Conservation (phyloP, 1,140 invertebrate genomes). For the Drosophila saltans region DNA sequence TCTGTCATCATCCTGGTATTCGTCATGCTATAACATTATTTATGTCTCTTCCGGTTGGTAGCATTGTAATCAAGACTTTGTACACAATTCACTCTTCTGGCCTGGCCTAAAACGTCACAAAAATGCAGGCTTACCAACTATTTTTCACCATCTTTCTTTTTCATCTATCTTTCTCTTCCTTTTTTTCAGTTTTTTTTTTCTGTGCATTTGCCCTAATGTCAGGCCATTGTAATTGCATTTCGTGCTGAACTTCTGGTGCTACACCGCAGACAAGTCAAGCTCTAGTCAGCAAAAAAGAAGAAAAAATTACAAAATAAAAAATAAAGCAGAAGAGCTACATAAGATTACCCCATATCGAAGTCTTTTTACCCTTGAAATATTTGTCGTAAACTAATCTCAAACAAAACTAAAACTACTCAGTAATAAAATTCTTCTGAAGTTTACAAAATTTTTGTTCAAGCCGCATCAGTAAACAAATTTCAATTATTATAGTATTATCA, state of each 20-base stretch:
- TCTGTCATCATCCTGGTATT: slow-evolving; percentile 35
- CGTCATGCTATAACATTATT: slow-evolving; percentile 69
- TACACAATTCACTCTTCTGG: slow-evolving; percentile 25
- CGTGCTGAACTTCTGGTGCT: slow-evolving; percentile 72
- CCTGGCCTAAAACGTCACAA: slow-evolving; percentile 28
- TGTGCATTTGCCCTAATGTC: slow-evolving; percentile 69
- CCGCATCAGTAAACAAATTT: too few relatives aligned
- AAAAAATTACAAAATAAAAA: background rate
- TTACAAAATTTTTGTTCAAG: too few relatives aligned
- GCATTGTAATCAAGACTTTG: slow-evolving; percentile 53
- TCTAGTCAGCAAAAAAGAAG: slow-evolving; percentile 10
- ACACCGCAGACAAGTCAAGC: slow-evolving; percentile 50
- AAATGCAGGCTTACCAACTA: slow-evolving; percentile 38
- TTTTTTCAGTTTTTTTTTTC: slow-evolving; percentile 32
- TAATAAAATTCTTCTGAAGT: too few relatives aligned
- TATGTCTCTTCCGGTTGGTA: slow-evolving; percentile 72
- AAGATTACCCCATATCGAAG: slow-evolving; percentile 17
- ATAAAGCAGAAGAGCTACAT: background rate
- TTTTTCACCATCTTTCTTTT: background rate
- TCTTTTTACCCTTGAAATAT: background rate
- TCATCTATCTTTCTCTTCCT: background rate
- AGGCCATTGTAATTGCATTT: slow-evolving; percentile 77
- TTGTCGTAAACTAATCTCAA: background rate
- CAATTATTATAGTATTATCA: too few relatives aligned
- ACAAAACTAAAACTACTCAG: background rate